Percentiles rank a stretch among this genome's conserved stretches.
These are phyloP conservation scores for Rhinichthys osculus DNA, from an alignment of 2,797 vertebrate species.

Conservation along the genomic window DNA sequence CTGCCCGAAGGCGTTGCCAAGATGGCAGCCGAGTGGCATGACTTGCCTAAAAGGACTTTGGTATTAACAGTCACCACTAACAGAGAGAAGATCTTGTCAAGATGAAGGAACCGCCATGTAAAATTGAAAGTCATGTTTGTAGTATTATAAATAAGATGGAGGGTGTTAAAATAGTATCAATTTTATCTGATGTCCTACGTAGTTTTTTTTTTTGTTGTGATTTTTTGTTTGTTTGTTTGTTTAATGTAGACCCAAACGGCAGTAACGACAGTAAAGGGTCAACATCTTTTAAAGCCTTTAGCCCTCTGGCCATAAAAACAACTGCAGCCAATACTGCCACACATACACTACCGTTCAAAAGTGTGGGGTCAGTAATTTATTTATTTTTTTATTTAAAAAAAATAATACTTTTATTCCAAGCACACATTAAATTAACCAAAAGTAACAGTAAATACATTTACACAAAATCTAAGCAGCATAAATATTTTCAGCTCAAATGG, in stretches of 20 bases:
- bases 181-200: not conserved
- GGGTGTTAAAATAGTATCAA: not conserved
- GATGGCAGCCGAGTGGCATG: too few relatives aligned
- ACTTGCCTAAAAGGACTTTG: too few relatives aligned
- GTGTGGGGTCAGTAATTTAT: not conserved
- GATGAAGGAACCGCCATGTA: not conserved
- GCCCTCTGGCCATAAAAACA: not conserved
- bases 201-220: not conserved
- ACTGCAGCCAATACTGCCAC: not conserved
- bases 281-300: not conserved
- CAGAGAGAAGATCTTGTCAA: not conserved
- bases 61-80: not conserved
- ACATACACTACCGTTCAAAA: not conserved
- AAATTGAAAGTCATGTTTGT: not conserved
- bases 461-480: not conserved
- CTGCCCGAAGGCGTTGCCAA: too few relatives aligned
- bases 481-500: not conserved
- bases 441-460: not conserved
- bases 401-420: not conserved
- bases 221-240: not conserved
- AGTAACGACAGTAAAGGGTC: not conserved
- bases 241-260: not conserved
- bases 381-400: not conserved
- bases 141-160: not conserved
- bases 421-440: not conserved